Evolutionary conservation across 1,140 invertebrate genomes (phyloP).

Genomic region (Lasaia peninsularis): DNA sequence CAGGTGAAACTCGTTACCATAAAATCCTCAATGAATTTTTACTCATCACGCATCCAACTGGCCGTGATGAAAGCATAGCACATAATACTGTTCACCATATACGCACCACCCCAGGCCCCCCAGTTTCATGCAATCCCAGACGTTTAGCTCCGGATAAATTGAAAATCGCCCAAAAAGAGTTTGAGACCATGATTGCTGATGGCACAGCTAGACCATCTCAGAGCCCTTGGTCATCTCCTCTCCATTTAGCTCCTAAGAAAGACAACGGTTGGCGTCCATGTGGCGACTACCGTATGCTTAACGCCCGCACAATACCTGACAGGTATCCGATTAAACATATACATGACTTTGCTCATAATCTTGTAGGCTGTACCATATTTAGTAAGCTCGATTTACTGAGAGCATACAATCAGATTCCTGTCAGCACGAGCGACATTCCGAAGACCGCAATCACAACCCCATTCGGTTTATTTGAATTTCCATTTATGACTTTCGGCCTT

Average conservation of each 20-base stretch:
- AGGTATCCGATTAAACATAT: slow-evolving; percentile 13
- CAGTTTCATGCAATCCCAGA: slow-evolving; percentile 3
- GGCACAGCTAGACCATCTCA: slow-evolving; percentile 11
- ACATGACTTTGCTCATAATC: slow-evolving; percentile 13
- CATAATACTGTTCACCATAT: slow-evolving; percentile 4
- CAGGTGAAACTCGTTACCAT: not conserved
- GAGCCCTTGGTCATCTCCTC: slow-evolving; percentile 12
- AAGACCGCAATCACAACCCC: slow-evolving; percentile 21
- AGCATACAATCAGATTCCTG: slow-evolving; percentile 15
- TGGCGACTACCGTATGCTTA: slow-evolving; percentile 12
- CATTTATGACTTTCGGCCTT: slow-evolving; percentile 10
- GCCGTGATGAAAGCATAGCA: not conserved
- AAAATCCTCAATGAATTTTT: not conserved
- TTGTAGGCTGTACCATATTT: slow-evolving; percentile 5
- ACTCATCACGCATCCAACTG: not conserved
- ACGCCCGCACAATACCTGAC: slow-evolving; percentile 10
- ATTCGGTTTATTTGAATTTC: slow-evolving; percentile 12
- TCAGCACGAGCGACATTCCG: not conserved
- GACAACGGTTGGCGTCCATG: slow-evolving; percentile 11
- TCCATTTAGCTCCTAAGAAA: slow-evolving; percentile 10
- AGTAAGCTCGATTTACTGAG: slow-evolving; percentile 1
- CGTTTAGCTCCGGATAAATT: slow-evolving; percentile 15
- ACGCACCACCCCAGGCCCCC: slow-evolving; percentile 4
- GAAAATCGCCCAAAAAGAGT: slow-evolving; percentile 10
- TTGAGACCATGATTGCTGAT: not conserved